Evolutionary conservation across 2,113 vertebrate species (phyloP).

Genomic region (Podilymbus podiceps): DNA sequence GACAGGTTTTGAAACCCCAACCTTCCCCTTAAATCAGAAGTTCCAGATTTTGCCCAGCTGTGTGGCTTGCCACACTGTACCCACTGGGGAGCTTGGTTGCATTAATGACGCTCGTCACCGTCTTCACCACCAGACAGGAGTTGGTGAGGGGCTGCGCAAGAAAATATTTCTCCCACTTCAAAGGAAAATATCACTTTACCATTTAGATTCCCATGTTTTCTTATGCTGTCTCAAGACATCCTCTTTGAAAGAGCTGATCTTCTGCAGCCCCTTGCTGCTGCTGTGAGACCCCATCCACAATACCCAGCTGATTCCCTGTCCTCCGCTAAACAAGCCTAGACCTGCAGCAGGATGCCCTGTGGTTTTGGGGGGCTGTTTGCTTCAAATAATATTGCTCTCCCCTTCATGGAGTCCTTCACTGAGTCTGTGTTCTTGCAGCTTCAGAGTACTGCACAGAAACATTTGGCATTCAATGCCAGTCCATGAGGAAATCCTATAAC

Average conservation of each 20-base stretch:
- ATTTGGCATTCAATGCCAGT: too few species aligned
- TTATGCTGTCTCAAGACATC: neutral
- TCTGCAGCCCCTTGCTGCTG: neutral
- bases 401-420: accelerated
- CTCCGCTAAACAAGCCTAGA: neutral
- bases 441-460: neutral
- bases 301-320: neutral
- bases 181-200: neutral
- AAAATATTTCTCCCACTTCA: neutral
- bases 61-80: accelerated
- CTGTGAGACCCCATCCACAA: neutral
- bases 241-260: neutral
- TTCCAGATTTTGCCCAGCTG: neutral
- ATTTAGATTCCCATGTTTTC: neutral
- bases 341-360: accelerated
- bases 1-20: accelerated
- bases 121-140: neutral
- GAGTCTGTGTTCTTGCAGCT: neutral
- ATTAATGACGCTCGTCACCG: accelerated
- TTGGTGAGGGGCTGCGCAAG: neutral
- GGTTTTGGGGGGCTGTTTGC: neutral
- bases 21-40: neutral
- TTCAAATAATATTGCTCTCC: neutral
- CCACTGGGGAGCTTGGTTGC: accelerated
- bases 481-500: neutral